phyloP scores from a whole-genome alignment of 2,113 vertebrate species.

The Shinisaurus crocodilurus region DNA sequence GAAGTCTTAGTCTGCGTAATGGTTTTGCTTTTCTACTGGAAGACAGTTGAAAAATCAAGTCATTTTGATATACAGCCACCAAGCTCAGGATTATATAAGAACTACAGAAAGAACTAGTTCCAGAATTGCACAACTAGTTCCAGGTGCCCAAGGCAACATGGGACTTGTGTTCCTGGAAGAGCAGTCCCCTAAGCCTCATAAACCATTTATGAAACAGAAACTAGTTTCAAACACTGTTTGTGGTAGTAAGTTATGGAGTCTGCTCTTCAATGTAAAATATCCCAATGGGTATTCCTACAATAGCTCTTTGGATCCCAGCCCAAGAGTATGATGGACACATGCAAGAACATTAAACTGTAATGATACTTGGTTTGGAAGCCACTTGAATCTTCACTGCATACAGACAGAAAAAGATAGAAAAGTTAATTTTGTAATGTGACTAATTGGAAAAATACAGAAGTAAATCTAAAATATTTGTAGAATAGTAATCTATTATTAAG shows the following conservation, averaged over 20 bases:
- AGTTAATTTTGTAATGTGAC: neutral
- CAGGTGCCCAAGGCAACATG: neutral
- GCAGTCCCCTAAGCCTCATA: neutral
- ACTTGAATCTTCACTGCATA: neutral
- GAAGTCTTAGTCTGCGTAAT: neutral
- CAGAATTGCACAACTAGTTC: neutral
- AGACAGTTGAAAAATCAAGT: neutral
- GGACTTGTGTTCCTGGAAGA: neutral
- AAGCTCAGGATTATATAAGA: neutral
- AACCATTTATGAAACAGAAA: neutral
- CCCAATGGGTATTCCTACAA: neutral
- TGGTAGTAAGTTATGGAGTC: neutral
- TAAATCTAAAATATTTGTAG: neutral
- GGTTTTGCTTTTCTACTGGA: neutral
- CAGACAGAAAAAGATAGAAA: neutral
- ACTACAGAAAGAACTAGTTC: neutral
- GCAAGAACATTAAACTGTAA: neutral
- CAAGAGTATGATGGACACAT: neutral
- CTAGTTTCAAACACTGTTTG: neutral
- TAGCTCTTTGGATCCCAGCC: neutral
- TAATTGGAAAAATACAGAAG: neutral
- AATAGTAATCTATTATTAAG: neutral
- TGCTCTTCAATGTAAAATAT: neutral
- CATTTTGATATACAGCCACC: neutral
- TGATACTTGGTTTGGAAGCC: neutral